A percentile compares a stretch with the other conserved stretches of the same genome.
Conservation (phyloP, 2,888 invertebrate genomes). For the Slavum lentiscoides region DNA sequence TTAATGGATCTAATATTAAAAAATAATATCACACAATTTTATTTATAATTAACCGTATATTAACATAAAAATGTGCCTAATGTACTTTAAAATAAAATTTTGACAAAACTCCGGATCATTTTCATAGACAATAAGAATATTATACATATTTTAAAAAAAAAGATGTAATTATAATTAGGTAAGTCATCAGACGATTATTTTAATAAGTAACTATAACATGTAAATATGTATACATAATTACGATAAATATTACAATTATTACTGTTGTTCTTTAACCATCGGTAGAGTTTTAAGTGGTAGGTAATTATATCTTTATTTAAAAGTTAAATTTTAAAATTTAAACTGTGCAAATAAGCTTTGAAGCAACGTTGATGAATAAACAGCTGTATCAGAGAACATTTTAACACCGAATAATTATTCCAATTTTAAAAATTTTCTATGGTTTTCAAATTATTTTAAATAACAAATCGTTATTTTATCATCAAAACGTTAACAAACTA, state of each 20-base stretch:
- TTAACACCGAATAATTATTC: slow-evolving; percentile 3
- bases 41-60: not conserved
- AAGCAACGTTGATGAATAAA: slow-evolving; percentile 21
- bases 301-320: not conserved
- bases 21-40: no score
- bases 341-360: slow-evolving; percentile 24
- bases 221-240: not conserved
- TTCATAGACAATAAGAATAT: slow-evolving; percentile 15
- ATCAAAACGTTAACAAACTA: slow-evolving; percentile 3
- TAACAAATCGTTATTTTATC: not conserved
- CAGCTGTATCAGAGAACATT: not conserved
- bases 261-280: not conserved
- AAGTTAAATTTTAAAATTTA: slow-evolving; percentile 14
- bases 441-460: slow-evolving; percentile 1
- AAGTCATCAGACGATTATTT: not conserved
- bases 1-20: no score
- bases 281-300: not conserved
- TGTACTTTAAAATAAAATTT: slow-evolving; percentile 32
- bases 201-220: not conserved
- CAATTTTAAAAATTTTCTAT: not conserved
- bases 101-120: slow-evolving; percentile 17
- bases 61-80: slow-evolving; percentile 30
- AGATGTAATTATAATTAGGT: not conserved
- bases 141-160: slow-evolving; percentile 4
- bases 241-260: not conserved